Evolutionary conservation across 2,797 vertebrate genomes (phyloP), one percentile per base, ranked within the genome.

Genomic region (Urocyon cinereoargenteus): DNA sequence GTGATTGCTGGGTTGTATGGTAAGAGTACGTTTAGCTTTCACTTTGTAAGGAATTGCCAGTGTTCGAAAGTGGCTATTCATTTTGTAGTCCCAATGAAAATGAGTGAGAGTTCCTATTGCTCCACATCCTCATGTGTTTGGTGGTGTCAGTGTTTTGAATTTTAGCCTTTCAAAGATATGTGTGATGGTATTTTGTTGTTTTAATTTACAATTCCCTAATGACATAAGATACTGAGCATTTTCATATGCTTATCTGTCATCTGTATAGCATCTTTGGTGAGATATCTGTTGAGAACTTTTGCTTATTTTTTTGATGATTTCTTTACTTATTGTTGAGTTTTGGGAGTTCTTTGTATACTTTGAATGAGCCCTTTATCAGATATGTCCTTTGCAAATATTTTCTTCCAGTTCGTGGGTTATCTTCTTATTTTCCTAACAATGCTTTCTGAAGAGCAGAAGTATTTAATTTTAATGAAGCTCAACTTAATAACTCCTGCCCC

Each of bases 391-490:
- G 21, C 3, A 73, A 59, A 72, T 73, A 82, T 79, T 36, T 90
- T 72, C 26, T 86, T 7, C 16, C 13, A n/a, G 9, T 31, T n/a
- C 73, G 34, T 94, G 68, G 28, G 26, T 95, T 59, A 14, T 70
- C 15, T 64, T 87, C 31, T 85, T 85, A 73, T 62, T 81, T 40
- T 92, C 51, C 93, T 96, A 40, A 70, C n/a, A 72, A 21, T 61
- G 9, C 36, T n/a, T 77, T 97, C 92, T 85, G 9, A 13, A 85
- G 40, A 96, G 28, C 18, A 70, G 16, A 81, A 64, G 14, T 64
- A 88, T 93, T 85, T 55, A 53, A 77, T 93, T 89, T 95, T 89
- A 95, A 18, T 77, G 15, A 91, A 57, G 22, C 77, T 26, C 7
- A 77, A 24, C 2, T 87, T 96, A 53, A 75, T 49, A 28, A 51